Evolutionary conservation across 2,888 invertebrate genomes (phyloP).

Genomic region (Drosophila kokeensis): DNA sequence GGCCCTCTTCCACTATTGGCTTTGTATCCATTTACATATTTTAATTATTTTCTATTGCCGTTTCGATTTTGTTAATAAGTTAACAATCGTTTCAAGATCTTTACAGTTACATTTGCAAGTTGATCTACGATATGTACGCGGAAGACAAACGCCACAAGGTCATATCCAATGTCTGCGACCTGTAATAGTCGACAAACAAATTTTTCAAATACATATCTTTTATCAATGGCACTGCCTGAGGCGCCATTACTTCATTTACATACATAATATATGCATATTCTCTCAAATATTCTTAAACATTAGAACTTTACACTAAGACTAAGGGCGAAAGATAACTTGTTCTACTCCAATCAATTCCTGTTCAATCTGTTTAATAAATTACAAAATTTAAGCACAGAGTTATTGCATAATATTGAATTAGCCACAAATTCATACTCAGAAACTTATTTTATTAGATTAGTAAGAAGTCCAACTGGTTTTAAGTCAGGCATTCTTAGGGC

Average conservation of each 20-base stretch:
- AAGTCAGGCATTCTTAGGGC: constrained; percentile 8
- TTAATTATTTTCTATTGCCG: constrained; percentile 55
- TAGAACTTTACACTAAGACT: constrained; percentile 20
- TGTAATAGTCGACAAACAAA: constrained; percentile 29
- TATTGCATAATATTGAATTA: background rate
- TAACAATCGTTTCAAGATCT: constrained; percentile 17
- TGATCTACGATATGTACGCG: constrained; percentile 41
- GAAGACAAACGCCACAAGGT: constrained; percentile 60
- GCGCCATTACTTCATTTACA: constrained; percentile 3
- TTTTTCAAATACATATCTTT: constrained; percentile 7
- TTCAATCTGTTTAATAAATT: constrained; percentile 27
- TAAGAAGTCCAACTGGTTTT: constrained; percentile 24
- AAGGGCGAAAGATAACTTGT: constrained; percentile 46
- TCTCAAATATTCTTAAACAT: constrained; percentile 23
- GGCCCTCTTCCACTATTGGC: constrained; percentile 61
- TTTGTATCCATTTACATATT: constrained; percentile 73
- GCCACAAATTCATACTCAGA: background rate
- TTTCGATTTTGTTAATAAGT: constrained; percentile 18
- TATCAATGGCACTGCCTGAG: constrained; percentile 20
- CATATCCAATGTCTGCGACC: constrained; percentile 22
- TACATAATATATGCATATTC: constrained; percentile 4
- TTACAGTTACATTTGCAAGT: constrained; percentile 68
- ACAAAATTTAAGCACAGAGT: constrained; percentile 3
- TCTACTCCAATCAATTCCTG: constrained; percentile 30
- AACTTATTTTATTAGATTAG: background rate